phyloP scores from a whole-genome alignment of 2,113 vertebrate genomes.

The Poecilia latipinna region DNA sequence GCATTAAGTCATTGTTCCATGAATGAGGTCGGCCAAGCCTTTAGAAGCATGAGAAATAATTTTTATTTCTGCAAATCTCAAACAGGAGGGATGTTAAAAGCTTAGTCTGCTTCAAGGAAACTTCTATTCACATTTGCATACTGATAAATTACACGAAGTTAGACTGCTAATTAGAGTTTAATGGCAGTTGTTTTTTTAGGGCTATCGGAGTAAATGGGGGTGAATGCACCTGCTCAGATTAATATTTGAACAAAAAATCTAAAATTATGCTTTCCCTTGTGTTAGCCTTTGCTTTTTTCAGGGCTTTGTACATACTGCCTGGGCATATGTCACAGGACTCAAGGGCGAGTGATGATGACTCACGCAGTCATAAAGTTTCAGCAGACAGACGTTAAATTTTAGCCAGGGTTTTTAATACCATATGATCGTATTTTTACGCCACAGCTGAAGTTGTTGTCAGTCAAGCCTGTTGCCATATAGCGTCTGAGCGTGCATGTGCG shows the following conservation, averaged over 20 bases:
- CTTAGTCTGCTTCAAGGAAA: too few species aligned
- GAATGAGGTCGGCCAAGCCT: conserved; percentile 23
- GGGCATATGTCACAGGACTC: conserved; percentile 28
- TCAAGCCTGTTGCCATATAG: conserved; percentile 35
- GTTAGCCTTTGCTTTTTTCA: neutral
- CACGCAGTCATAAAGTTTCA: conserved; percentile 29
- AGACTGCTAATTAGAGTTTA: too few species aligned
- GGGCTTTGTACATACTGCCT: neutral
- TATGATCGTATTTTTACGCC: conserved; percentile 48
- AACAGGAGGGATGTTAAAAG: too few species aligned
- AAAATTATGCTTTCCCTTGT: neutral
- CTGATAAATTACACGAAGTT: too few species aligned
- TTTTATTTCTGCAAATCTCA: neutral
- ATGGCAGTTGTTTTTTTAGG: too few species aligned
- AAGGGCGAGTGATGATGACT: conserved; percentile 44
- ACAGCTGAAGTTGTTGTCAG: conserved; percentile 51
- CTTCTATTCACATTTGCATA: too few species aligned
- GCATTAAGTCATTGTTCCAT: conserved; percentile 40
- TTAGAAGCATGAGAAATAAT: conserved; percentile 26
- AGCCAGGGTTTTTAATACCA: conserved; percentile 38
- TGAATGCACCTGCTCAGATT: neutral
- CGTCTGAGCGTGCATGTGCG: conserved; percentile 29
- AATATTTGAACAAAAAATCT: neutral
- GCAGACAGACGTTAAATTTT: conserved; percentile 42
- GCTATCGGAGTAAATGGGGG: too few species aligned